Evolutionary conservation across 2,888 invertebrate genomes (phyloP).

Genomic region (Hypsopygia costalis): DNA sequence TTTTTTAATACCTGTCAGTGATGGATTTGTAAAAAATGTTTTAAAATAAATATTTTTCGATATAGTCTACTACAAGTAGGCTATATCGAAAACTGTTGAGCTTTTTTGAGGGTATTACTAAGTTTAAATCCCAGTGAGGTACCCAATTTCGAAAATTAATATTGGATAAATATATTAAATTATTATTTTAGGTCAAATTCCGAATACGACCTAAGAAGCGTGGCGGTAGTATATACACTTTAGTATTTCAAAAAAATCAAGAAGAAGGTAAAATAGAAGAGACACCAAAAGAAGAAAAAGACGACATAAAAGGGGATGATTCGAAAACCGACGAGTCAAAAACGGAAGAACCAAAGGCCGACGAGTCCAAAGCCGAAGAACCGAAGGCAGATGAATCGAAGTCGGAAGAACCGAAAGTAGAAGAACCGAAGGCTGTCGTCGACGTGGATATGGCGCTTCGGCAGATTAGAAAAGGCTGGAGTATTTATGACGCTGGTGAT

Average conservation of each 20-base stretch:
- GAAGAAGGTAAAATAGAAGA: constrained; percentile 30
- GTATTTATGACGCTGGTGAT: constrained; percentile 85
- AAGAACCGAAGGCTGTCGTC: constrained; percentile 39
- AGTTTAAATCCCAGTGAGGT: too few relatives aligned
- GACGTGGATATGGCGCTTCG: constrained; percentile 56
- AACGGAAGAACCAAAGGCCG: constrained; percentile 10
- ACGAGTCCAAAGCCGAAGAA: constrained; percentile 10
- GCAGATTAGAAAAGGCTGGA: constrained; percentile 88
- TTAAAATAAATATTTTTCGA: too few relatives aligned
- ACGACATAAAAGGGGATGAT: constrained; percentile 31
- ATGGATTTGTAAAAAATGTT: too few relatives aligned
- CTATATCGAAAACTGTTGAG: too few relatives aligned
- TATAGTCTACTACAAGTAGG: too few relatives aligned
- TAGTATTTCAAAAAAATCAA: constrained; percentile 46
- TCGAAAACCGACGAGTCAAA: constrained; percentile 20
- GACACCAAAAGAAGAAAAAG: constrained; percentile 13
- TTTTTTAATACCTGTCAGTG: too few relatives aligned
- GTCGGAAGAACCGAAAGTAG: constrained; percentile 26
- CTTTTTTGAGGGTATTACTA: too few relatives aligned
- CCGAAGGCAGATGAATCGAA: background rate
- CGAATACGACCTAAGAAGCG: constrained; percentile 65
- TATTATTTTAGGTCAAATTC: constrained; percentile 56
- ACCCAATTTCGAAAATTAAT: too few relatives aligned
- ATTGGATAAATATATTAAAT: too few relatives aligned
- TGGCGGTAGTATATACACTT: constrained; percentile 59